phyloP scores from a whole-genome alignment of 2,113 vertebrate species.

The Synodontis membranacea region DNA sequence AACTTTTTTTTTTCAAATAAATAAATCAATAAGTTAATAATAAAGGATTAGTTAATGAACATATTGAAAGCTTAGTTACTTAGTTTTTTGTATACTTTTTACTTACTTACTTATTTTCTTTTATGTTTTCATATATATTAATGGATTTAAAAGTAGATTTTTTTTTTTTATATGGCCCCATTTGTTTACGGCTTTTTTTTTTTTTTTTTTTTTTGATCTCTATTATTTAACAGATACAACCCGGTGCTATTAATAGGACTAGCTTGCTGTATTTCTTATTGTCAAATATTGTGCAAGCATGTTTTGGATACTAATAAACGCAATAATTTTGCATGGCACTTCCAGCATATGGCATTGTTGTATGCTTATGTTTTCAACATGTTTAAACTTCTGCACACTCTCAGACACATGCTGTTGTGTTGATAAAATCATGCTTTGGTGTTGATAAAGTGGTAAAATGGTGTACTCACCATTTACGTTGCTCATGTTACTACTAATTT shows the following conservation, averaged over 20 bases:
- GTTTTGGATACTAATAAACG: constrained; percentile 23
- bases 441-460: background rate
- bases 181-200: background rate
- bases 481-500: background rate
- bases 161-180: background rate
- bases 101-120: background rate
- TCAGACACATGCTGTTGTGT: constrained; percentile 10
- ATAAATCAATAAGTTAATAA: background rate
- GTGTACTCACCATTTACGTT: background rate
- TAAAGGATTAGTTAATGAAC: background rate
- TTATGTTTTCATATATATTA: background rate
- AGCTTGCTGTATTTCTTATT: constrained; percentile 30
- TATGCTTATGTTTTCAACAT: background rate
- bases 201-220: background rate
- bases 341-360: background rate
- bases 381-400: background rate
- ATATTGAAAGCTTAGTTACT: background rate
- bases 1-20: background rate
- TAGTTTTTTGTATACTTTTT: background rate
- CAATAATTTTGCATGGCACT: constrained; percentile 33
- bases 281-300: constrained; percentile 38
- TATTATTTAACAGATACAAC: background rate
- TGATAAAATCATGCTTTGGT: constrained; percentile 23
- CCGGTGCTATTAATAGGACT: background rate
- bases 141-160: background rate